These are phyloP conservation scores for Dinocampus coccinellae DNA, from an alignment of 2,888 invertebrate species.

Conservation along the genomic window DNA sequence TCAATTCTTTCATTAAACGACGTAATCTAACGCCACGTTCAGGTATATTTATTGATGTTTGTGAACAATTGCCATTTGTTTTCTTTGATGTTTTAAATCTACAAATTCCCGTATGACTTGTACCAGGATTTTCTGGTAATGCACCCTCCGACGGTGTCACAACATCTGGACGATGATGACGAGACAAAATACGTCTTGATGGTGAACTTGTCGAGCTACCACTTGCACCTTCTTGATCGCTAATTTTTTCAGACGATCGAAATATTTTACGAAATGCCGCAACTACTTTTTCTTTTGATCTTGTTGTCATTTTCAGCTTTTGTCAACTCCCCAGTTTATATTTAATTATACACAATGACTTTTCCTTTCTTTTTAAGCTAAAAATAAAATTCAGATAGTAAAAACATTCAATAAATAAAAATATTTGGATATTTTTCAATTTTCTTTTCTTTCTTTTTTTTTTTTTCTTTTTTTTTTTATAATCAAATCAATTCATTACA, in stretches of 20 bases:
- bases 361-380: constrained; percentile 24
- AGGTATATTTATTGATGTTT: constrained; percentile 45
- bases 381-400: neutral
- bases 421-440: constrained; percentile 1
- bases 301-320: constrained; percentile 75
- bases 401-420: constrained; percentile 3
- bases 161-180: constrained; percentile 62
- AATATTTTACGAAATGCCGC: constrained; percentile 85
- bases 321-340: neutral
- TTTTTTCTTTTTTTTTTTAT: neutral
- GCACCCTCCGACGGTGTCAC: constrained; percentile 64
- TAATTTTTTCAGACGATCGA: constrained; percentile 79
- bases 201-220: constrained; percentile 75
- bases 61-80: constrained; percentile 51
- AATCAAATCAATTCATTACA: neutral
- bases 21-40: constrained; percentile 80
- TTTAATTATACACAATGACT: constrained; percentile 2
- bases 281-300: constrained; percentile 85
- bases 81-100: constrained; percentile 64
- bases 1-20: constrained; percentile 87
- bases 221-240: constrained; percentile 72
- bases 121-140: constrained; percentile 57
- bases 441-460: neutral
- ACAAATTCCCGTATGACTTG: constrained; percentile 56
- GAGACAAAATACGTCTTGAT: constrained; percentile 71